Evolutionary conservation across 1,140 invertebrate species (phyloP).

Genomic region (Plodia interpunctella): DNA sequence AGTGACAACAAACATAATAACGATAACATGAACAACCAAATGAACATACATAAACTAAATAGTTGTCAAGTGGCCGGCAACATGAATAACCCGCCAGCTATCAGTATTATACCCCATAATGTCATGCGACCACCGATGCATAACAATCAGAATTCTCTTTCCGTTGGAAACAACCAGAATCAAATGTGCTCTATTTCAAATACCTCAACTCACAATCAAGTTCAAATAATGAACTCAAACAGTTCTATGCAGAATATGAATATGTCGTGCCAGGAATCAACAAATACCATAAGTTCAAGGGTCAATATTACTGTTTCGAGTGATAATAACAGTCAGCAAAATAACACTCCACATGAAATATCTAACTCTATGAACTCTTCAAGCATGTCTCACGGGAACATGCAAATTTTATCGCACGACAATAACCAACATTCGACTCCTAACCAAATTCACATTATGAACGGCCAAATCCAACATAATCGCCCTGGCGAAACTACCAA

Average conservation of each 20-base stretch:
- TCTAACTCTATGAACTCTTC: slow-evolving; percentile 41
- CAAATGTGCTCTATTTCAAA: slow-evolving; percentile 61
- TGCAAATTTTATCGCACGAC: slow-evolving; percentile 64
- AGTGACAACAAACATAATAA: slow-evolving; percentile 56
- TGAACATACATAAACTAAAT: slow-evolving; percentile 66
- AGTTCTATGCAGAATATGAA: slow-evolving; percentile 62
- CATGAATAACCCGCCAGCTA: slow-evolving; percentile 55
- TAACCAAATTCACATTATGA: slow-evolving; percentile 70
- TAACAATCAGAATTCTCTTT: slow-evolving; percentile 57
- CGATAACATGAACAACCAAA: slow-evolving; percentile 49
- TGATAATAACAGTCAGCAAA: slow-evolving; percentile 47
- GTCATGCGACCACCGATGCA: slow-evolving; percentile 54
- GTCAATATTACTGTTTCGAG: slow-evolving; percentile 41
- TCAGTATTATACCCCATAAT: slow-evolving; percentile 67
- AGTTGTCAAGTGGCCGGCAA: slow-evolving; percentile 64
- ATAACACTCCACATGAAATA: slow-evolving; percentile 51
- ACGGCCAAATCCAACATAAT: slow-evolving; percentile 57
- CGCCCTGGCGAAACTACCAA: slow-evolving; percentile 47
- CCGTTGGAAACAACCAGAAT: slow-evolving; percentile 56
- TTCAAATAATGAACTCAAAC: slow-evolving; percentile 59
- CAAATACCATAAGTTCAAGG: slow-evolving; percentile 61
- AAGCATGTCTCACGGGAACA: slow-evolving; percentile 56
- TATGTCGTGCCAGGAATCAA: slow-evolving; percentile 59
- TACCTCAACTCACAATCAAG: slow-evolving; percentile 50
- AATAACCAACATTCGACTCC: slow-evolving; percentile 43